Evolutionary conservation across 2,888 invertebrate species (phyloP), one percentile per base, ranked within the genome.

Genomic region (Dasypogon diadema): DNA sequence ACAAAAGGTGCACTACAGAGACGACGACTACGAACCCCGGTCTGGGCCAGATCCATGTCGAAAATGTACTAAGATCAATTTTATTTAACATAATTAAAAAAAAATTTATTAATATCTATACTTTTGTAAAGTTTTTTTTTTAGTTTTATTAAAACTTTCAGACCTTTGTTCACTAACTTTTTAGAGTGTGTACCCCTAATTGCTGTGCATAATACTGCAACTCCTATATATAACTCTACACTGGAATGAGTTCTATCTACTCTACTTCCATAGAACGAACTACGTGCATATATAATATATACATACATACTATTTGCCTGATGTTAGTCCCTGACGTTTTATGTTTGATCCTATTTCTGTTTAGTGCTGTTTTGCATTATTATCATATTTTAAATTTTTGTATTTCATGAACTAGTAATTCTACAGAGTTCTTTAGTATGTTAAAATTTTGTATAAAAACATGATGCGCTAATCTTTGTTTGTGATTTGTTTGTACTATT

Each of bases 1-100:
- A 54, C 70, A 2, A 84, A 85, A 84, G 86, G 87, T 85, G 88
- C 91, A 81, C 88, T 90, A 80, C 91, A 90, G 89, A 90, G 89
- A 88, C 90, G 93, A 87, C 91, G 92, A 83, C 91, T 93, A 86
- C 91, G 92, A 87, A 92, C 92, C 84, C 93, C 93, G 84, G 91
- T 92, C 87, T 93, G 93, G 93, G 91, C 93, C 87, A 90, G 92
- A 89, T 92, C 91, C 88, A 89, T 89, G 86, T 88, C 89, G 87
- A 89, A 87, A 89, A 89, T 89, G 85, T 85, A 86, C 80, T 80
- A 75, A 78, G 74, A 78, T 34, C 72, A 54, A 70, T 8, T 54
- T 70, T 30, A 34, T 54, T 18, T 68, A 51, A 70, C 26, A 56
- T 56, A 54, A 48, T 22, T 16, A 68, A 68, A n/a, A n/a, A n/a